phyloP scores from a whole-genome alignment of 1,140 invertebrate genomes.

The Papilio machaon region DNA sequence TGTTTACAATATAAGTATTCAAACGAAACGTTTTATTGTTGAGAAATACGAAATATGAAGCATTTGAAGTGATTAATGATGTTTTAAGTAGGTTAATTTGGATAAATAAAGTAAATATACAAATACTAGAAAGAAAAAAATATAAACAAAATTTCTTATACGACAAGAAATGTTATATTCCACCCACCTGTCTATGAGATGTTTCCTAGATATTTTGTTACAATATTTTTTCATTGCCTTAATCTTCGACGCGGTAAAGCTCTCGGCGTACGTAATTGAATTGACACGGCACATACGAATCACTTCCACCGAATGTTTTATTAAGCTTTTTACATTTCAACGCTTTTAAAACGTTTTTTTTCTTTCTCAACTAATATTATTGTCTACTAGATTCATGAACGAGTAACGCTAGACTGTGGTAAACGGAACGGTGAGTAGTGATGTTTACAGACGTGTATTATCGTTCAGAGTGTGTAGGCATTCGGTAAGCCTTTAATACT shows the following conservation, averaged over 20 bases:
- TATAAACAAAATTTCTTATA: not conserved
- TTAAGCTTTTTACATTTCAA: slow-evolving; percentile 64
- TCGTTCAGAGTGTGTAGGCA: slow-evolving; percentile 40
- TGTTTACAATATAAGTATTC: not conserved
- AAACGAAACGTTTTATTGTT: not conserved
- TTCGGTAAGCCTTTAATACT: slow-evolving; percentile 59
- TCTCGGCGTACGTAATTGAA: slow-evolving; percentile 65
- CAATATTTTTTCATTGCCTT: slow-evolving; percentile 75
- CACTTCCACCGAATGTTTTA: slow-evolving; percentile 61
- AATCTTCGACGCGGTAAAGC: slow-evolving; percentile 62
- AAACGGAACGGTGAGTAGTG: slow-evolving; percentile 26
- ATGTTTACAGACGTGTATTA: slow-evolving; percentile 44
- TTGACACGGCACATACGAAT: slow-evolving; percentile 70
- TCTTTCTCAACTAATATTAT: not conserved
- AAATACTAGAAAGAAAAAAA: too few relatives aligned
- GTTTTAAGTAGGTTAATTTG: too few relatives aligned
- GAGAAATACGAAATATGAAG: not conserved
- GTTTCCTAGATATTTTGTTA: slow-evolving; percentile 64
- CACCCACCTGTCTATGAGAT: slow-evolving; percentile 68
- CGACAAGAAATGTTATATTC: not conserved
- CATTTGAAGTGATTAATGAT: not conserved
- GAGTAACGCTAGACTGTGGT: slow-evolving; percentile 36
- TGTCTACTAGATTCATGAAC: not conserved
- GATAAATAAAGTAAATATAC: too few relatives aligned
- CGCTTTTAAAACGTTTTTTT: slow-evolving; percentile 23